Conservation (phyloP, 1,140 invertebrate genomes). For the Drosophila arizonae region DNA sequence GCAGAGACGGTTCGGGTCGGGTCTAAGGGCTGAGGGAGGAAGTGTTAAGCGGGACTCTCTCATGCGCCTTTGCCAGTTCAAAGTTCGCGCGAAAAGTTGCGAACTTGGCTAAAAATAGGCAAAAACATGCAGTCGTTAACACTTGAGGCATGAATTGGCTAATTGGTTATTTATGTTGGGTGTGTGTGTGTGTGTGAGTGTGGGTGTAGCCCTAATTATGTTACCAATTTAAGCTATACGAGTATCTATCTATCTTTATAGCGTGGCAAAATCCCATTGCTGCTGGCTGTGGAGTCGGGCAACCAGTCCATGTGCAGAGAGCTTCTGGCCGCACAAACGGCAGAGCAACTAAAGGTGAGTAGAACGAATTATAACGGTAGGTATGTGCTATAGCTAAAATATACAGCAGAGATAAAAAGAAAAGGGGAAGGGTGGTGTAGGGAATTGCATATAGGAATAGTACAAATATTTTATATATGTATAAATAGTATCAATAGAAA, state of each 20-base stretch:
- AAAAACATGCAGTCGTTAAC: constrained; percentile 71
- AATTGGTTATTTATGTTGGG: constrained; percentile 74
- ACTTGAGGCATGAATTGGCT: constrained; percentile 79
- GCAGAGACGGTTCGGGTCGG: neutral
- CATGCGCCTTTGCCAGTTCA: constrained; percentile 53
- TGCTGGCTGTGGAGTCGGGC: constrained; percentile 95
- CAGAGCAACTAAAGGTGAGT: constrained; percentile 89
- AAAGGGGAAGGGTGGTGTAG: too few species aligned
- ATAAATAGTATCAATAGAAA: too few species aligned
- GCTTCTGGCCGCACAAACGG: constrained; percentile 91
- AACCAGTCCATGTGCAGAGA: constrained; percentile 96
- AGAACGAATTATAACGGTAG: neutral
- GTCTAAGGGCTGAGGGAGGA: too few species aligned
- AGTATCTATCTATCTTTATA: constrained; percentile 84
- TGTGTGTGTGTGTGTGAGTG: constrained; percentile 30
- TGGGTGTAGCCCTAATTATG: constrained; percentile 44
- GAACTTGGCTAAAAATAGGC: constrained; percentile 76
- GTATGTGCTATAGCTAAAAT: neutral
- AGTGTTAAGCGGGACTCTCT: neutral
- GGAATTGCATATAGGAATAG: too few species aligned
- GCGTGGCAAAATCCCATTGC: constrained; percentile 96
- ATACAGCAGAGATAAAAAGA: neutral
- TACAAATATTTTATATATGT: too few species aligned
- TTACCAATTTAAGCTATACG: constrained; percentile 33
- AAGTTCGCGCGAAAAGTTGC: constrained; percentile 76